Percentiles rank a stretch among this genome's conserved stretches.
Evolutionary conservation across 2,113 vertebrate genomes (phyloP).

Genomic region (Malaclemys terrapin): DNA sequence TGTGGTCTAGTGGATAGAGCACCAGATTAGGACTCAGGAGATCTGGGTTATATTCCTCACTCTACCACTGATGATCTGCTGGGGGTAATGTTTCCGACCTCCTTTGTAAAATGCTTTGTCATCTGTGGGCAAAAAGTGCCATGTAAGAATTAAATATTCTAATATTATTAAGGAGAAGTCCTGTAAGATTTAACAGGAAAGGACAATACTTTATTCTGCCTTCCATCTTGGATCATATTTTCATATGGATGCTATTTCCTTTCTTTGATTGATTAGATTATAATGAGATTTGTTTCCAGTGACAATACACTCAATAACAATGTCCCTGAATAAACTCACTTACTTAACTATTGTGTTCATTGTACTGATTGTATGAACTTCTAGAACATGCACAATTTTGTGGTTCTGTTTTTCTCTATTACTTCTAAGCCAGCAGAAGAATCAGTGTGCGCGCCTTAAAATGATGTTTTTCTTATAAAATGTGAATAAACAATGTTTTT

Average conservation of each 20-base stretch:
- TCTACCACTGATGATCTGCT: fast-evolving
- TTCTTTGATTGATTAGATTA: not conserved
- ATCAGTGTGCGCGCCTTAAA: not conserved
- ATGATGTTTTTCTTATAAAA: not conserved
- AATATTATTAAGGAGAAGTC: not conserved
- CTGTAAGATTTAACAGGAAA: not conserved
- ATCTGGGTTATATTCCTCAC: fast-evolving
- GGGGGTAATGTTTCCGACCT: not conserved
- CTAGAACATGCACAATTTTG: fast-evolving
- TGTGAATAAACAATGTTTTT: not conserved
- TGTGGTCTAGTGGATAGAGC: not conserved
- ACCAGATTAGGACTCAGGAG: fast-evolving
- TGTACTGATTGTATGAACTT: not conserved
- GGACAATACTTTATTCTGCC: not conserved
- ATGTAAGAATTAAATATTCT: not conserved
- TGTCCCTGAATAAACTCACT: not conserved
- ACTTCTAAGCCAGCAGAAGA: not conserved
- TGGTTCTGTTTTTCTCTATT: not conserved
- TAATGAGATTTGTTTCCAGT: not conserved
- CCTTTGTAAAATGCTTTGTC: not conserved
- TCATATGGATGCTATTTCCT: not conserved
- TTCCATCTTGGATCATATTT: not conserved
- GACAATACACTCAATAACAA: not conserved
- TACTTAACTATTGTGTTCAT: not conserved
- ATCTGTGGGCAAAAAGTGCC: not conserved